A percentile compares a stretch with the other conserved stretches of the same genome.
phyloP scores from a whole-genome alignment of 2,797 vertebrate species.

The Myotis daubentonii region DNA sequence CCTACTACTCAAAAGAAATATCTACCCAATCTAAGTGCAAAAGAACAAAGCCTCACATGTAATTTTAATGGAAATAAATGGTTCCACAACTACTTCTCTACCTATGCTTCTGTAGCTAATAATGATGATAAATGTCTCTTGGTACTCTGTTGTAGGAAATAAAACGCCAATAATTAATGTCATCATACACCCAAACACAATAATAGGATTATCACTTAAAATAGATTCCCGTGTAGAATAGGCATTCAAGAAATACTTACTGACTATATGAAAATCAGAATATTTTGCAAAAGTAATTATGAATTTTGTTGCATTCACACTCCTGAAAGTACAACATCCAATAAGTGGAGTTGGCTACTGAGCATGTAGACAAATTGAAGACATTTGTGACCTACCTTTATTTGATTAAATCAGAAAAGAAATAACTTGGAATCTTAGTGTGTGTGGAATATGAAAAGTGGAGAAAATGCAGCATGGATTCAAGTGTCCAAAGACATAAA shows the following conservation, averaged over 20 bases:
- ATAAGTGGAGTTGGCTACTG: background rate
- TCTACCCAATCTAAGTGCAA: background rate
- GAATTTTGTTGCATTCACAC: background rate
- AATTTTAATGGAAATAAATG: constrained; percentile 4
- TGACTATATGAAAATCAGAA: background rate
- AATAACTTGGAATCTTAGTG: background rate
- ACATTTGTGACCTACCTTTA: background rate
- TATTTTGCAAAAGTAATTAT: too few relatives aligned
- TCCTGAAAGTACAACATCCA: background rate
- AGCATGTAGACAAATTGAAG: background rate
- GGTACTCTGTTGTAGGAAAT: background rate
- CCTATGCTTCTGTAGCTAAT: background rate
- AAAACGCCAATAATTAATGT: constrained; percentile 20
- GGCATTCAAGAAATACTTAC: background rate
- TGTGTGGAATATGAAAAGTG: background rate
- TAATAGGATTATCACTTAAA: background rate
- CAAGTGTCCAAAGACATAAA: background rate
- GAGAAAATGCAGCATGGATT: background rate
- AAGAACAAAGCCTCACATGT: background rate
- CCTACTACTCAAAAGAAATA: background rate
- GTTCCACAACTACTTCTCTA: background rate
- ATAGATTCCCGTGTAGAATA: background rate
- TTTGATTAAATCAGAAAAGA: constrained; percentile 10
- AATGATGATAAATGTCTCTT: background rate
- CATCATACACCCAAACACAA: background rate